Base-by-base conservation (phyloP, 1,140 invertebrate genomes). In the Paracyclopina nana region DNA sequence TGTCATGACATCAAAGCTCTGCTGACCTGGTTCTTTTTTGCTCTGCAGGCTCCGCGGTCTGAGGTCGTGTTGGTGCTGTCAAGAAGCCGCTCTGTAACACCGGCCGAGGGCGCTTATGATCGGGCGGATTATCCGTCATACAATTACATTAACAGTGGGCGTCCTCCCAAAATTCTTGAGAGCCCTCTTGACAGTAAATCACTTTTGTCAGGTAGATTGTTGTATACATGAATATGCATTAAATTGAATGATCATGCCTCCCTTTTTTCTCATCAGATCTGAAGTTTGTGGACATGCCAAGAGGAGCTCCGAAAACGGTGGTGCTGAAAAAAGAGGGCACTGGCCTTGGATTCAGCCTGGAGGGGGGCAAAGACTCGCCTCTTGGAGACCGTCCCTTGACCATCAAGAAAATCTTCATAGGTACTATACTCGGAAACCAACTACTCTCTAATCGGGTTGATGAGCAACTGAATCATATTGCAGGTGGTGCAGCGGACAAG, bases 401-500 rank as follows among this genome's bases (percentile, higher is more conserved):
- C 24, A 77, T 88, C 50, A 90, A 88, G 63, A 87, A 88, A 68
- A 77, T 90, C 58, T 88, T 90, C 64, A 81, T 81, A 68, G 85
- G 85, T 86, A 68, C 63, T 22, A 1, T 25, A 16, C 43, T 27
- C 16, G 24, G 16, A 28, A 22, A 5, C n/a, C 6, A 20, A 51
- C 27, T 9, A 22, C n/a, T 51, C 41, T 18, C 38, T 20, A 16
- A 3, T 16, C 30, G 14, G 11, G 22, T 22, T n/a, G 12, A 9
- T 6, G 6, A 8, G 8, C 16, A 4, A 26, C 30, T 50, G 46
- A 30, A 49, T 56, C 52, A 40, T 26, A 31, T 57, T 55, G 5
- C 60, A 90, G 87, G 86, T 61, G 85, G 86, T 60, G 78, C 83
- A 58, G 86, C 86, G 29, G 83, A 86, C 57, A 86, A 87, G 68